Percentiles rank a stretch among this genome's conserved stretches.
Conservation (phyloP, 2,888 invertebrate species). For the Drosophila stalkeri region DNA sequence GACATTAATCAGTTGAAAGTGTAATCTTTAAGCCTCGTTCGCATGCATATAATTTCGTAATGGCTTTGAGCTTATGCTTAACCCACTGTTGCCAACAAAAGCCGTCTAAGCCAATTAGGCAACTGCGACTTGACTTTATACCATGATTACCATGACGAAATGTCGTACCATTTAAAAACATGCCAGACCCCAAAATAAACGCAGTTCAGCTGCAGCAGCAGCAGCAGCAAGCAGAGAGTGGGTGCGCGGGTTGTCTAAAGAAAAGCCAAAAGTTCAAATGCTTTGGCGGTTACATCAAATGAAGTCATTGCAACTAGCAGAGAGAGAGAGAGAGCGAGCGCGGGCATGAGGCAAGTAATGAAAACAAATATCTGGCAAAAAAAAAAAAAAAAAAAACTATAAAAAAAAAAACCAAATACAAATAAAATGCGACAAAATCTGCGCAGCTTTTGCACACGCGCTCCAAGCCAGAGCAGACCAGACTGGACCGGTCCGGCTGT, state of each 20-base stretch:
- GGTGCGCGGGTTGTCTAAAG: slow-evolving; percentile 28
- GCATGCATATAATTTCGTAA: slow-evolving; percentile 30
- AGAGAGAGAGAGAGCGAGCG: neutral
- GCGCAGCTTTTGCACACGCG: slow-evolving; percentile 68
- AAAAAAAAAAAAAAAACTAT: slow-evolving; percentile 5
- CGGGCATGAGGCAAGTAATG: neutral
- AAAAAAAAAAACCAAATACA: slow-evolving; percentile 12
- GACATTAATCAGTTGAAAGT: slow-evolving; percentile 10
- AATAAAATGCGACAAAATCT: slow-evolving; percentile 76
- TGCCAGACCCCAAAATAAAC: slow-evolving; percentile 25
- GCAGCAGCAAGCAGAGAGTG: slow-evolving; percentile 22
- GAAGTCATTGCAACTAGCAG: slow-evolving; percentile 50
- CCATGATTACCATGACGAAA: slow-evolving; percentile 77
- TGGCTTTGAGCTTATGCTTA: slow-evolving; percentile 13
- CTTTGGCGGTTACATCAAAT: slow-evolving; percentile 72
- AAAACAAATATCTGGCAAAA: slow-evolving; percentile 61
- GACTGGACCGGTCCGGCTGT: slow-evolving; percentile 15
- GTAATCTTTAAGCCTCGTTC: slow-evolving; percentile 9
- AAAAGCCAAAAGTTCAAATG: slow-evolving; percentile 76
- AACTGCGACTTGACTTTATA: slow-evolving; percentile 46
- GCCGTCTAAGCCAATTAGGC: slow-evolving; percentile 49
- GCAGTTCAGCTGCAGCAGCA: slow-evolving; percentile 1
- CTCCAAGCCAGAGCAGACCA: slow-evolving; percentile 34
- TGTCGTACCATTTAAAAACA: slow-evolving; percentile 67
- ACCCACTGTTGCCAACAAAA: slow-evolving; percentile 12